Base-by-base conservation (phyloP, 1,140 invertebrate genomes). In the Drosophila lowei region DNA sequence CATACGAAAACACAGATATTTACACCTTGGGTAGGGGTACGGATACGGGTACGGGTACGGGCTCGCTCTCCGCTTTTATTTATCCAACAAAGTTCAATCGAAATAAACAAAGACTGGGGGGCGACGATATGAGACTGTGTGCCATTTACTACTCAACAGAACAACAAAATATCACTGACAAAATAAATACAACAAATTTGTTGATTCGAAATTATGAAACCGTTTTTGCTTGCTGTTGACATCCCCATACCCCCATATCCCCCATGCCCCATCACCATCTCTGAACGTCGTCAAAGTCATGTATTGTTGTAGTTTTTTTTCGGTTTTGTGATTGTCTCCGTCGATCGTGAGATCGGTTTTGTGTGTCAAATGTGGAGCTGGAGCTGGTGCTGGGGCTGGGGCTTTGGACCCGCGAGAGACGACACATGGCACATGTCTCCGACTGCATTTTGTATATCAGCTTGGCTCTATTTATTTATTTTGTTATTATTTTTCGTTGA, bases 151-250 rank as follows among this genome's bases (percentile, higher is more conserved):
- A 5, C 23, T 25, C 30, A 70, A 64, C 70, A 56, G 44, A 75
- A 50, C 16, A 30, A 56, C 18, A 78, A 78, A 70, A 56, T 38
- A 38, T 58, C 48, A 53, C 58, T 58, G 57, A 67, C 34, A 77
- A 70, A 81, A 64, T 65, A 77, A 83, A 71, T 66, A 75, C 16
- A 61, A 77, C n/a, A 61, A 73, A 73, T 48, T 78, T 59, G 73
- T 66, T 56, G 74, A 70, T 78, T 77, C 65, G 23, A 43, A 77
- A 74, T 79, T 84, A 84, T 84, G 76, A 85, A 79, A 80, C 50
- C 54, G 28, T 34, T 56, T 56, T 41, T 56, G 56, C 28, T 72
- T 56, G 56, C 38, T 72, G 54, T 72, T 73, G 43, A 52, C 58
- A 58, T 23, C 54, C 38, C 50, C 58, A 42, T 38, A 13, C 16